Conservation (phyloP, 2,113 vertebrate species). For the Megaceryle maxima region DNA sequence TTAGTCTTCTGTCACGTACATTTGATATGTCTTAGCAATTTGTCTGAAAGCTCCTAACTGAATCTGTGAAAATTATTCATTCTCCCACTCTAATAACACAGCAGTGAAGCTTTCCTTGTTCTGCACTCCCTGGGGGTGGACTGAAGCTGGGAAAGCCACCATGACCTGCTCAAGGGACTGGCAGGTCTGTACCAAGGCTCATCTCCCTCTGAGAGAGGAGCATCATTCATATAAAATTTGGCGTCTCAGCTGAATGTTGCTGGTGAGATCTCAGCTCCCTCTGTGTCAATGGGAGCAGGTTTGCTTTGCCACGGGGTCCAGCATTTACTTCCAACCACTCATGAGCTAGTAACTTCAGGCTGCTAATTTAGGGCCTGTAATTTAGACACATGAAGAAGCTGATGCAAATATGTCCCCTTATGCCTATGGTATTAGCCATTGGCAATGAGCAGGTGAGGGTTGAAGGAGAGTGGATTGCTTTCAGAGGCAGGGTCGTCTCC, state of each 20-base stretch:
- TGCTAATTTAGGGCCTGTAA: neutral
- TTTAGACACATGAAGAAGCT: neutral
- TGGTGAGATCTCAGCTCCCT: neutral
- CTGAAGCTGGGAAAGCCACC: neutral
- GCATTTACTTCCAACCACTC: neutral
- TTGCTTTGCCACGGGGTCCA: neutral
- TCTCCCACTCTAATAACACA: neutral
- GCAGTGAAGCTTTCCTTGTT: neutral
- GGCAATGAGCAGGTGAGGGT: neutral
- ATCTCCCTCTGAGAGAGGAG: neutral
- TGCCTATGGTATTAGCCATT: neutral
- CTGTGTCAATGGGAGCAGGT: neutral
- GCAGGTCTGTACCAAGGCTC: neutral
- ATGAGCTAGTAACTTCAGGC: neutral
- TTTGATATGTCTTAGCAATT: neutral
- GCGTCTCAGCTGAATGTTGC: neutral
- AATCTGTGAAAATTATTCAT: conserved; percentile 16
- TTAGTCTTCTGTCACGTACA: neutral
- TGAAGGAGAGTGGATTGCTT: neutral
- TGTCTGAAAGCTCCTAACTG: neutral
- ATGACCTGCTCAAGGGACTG: neutral
- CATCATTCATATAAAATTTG: neutral
- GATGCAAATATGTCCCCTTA: neutral
- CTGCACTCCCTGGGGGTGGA: accelerated
- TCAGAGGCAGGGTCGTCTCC: neutral